Conservation (phyloP, 2,113 vertebrate genomes). For the Panthera tigris region DNA sequence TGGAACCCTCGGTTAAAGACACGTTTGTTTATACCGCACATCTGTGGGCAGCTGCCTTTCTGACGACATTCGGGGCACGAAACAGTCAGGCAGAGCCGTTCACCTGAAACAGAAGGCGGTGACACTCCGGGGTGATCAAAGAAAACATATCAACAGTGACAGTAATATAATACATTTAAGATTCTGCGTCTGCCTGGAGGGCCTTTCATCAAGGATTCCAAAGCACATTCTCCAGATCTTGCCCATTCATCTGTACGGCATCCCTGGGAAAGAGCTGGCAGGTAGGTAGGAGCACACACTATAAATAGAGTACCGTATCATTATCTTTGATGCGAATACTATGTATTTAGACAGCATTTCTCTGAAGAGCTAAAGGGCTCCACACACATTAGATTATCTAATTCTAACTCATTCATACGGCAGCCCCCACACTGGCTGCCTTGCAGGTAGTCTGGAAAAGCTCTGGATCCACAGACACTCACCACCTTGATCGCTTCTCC, state of each 20-base stretch:
- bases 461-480: slow-evolving; percentile 23
- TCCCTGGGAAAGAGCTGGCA: slow-evolving; percentile 56
- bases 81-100: not conserved
- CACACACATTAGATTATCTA: slow-evolving; percentile 64
- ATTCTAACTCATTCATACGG: slow-evolving; percentile 68
- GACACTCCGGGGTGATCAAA: not conserved
- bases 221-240: slow-evolving; percentile 47
- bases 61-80: not conserved
- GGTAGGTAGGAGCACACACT: slow-evolving; percentile 40
- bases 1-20: not conserved
- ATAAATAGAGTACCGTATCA: slow-evolving; percentile 66
- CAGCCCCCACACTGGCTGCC: slow-evolving; percentile 53
- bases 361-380: slow-evolving; percentile 66
- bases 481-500: not conserved
- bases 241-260: slow-evolving; percentile 64
- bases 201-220: slow-evolving; percentile 70
- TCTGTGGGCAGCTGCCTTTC: slow-evolving; percentile 8
- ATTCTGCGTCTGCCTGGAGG: slow-evolving; percentile 42
- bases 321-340: slow-evolving; percentile 67
- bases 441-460: slow-evolving; percentile 39
- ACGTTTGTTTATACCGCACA: not conserved
- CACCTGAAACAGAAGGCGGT: slow-evolving; percentile 37
- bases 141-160: not conserved
- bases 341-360: slow-evolving; percentile 71
- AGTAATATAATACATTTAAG: slow-evolving; percentile 45